Evolutionary conservation across 2,888 invertebrate genomes (phyloP).

Genomic region (Gari tellinella): DNA sequence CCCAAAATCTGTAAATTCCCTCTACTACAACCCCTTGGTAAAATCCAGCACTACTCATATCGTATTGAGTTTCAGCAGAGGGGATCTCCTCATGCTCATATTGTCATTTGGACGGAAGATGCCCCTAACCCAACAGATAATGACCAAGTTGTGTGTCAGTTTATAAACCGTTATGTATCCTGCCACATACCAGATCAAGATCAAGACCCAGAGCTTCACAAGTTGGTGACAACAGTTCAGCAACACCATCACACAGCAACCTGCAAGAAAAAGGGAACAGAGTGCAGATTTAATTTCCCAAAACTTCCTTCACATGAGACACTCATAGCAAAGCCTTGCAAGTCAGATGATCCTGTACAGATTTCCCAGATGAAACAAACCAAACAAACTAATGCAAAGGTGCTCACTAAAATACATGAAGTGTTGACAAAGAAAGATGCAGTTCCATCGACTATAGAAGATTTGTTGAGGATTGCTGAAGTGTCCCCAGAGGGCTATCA

Average conservation of each 20-base stretch:
- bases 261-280: slow-evolving; percentile 25
- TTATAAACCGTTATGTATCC: slow-evolving; percentile 28
- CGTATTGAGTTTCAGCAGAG: slow-evolving; percentile 56
- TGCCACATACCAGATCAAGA: slow-evolving; percentile 18
- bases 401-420: slow-evolving; percentile 8
- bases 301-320: slow-evolving; percentile 23
- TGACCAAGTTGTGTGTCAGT: background rate
- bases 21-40: slow-evolving; percentile 30
- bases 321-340: background rate
- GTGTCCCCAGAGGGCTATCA: slow-evolving; percentile 5
- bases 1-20: too few relatives aligned
- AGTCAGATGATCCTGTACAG: slow-evolving; percentile 8
- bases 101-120: slow-evolving; percentile 40
- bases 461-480: background rate
- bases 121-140: slow-evolving; percentile 14
- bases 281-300: slow-evolving; percentile 36
- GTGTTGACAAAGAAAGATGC: background rate
- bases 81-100: slow-evolving; percentile 55
- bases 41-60: slow-evolving; percentile 33
- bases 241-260: slow-evolving; percentile 33
- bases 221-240: slow-evolving; percentile 27
- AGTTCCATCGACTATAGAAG: background rate
- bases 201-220: slow-evolving; percentile 20
- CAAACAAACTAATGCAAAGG: slow-evolving; percentile 19
- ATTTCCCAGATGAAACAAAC: too few relatives aligned